Conservation (phyloP, 2,888 invertebrate genomes). For the Tenodera sinensis region DNA sequence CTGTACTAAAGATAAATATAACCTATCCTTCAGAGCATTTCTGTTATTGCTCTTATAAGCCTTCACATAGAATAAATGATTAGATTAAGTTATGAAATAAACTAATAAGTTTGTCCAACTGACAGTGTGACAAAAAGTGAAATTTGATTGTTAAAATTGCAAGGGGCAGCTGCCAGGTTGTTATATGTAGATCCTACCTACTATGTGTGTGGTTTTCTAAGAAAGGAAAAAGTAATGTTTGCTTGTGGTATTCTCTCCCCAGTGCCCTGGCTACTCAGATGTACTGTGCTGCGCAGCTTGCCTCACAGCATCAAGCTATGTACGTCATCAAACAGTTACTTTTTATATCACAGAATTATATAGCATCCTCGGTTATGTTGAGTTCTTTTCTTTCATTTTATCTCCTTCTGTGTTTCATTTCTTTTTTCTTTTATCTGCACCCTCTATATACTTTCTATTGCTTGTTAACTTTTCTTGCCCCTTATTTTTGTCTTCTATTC, state of each 20-base stretch:
- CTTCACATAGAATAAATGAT: not conserved
- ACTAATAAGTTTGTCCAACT: not conserved
- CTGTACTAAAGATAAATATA: no score
- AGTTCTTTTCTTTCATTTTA: constrained; percentile 17
- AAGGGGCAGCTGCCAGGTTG: not conserved
- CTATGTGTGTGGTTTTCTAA: not conserved
- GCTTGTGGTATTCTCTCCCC: constrained; percentile 58
- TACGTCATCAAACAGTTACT: constrained; percentile 54
- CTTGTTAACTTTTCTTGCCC: not conserved
- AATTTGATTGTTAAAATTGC: not conserved
- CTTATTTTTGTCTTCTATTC: not conserved
- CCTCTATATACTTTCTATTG: not conserved
- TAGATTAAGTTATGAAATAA: not conserved
- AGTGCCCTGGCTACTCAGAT: constrained; percentile 96
- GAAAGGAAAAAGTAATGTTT: constrained; percentile 26
- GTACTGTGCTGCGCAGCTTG: constrained; percentile 88
- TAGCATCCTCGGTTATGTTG: constrained; percentile 9
- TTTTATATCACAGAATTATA: not conserved
- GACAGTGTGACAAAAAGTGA: not conserved
- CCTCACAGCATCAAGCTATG: constrained; percentile 91
- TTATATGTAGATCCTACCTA: not conserved
- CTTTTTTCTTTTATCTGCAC: constrained; percentile 27
- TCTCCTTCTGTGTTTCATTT: constrained; percentile 18
- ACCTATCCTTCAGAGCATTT: no score
- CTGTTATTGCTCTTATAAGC: no score